Percentiles rank a stretch among this genome's conserved stretches.
Conservation (phyloP, 2,797 vertebrate genomes). For the Molossus alvarezi region DNA sequence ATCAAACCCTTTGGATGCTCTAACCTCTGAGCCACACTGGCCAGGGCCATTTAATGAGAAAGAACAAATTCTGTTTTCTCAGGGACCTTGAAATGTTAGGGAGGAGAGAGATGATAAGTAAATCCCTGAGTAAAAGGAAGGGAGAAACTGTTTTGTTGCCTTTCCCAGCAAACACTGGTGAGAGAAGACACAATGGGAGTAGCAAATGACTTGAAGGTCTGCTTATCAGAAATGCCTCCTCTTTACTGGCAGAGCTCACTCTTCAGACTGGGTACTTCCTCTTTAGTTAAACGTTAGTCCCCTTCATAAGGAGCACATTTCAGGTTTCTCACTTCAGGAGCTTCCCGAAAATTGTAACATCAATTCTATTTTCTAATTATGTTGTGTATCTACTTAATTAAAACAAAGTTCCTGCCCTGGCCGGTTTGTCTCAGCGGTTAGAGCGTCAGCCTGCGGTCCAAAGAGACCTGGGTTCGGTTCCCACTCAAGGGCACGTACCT, state of each 20-base stretch:
- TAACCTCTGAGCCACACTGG: too few relatives aligned
- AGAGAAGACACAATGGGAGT: neutral
- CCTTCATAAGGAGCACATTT: neutral
- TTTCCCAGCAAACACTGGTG: neutral
- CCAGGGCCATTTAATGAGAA: neutral
- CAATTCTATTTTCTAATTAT: constrained; percentile 33
- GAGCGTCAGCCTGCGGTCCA: too few relatives aligned
- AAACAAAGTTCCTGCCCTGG: neutral
- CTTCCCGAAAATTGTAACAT: constrained; percentile 10
- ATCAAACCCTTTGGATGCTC: neutral
- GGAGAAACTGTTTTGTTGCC: neutral
- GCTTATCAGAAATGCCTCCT: neutral
- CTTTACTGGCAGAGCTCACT: neutral
- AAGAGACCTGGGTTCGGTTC: too few relatives aligned
- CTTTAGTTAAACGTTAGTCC: neutral
- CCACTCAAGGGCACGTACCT: too few relatives aligned
- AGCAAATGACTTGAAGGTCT: neutral
- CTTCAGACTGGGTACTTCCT: neutral
- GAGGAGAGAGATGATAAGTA: neutral
- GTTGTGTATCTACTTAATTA: neutral
- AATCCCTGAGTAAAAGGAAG: neutral
- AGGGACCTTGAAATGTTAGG: neutral
- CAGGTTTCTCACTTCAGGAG: neutral
- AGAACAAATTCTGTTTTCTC: constrained; percentile 18
- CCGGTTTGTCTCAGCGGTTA: too few relatives aligned